Conservation (phyloP, 2,113 vertebrate genomes). For the Chaenogobius annularis region DNA sequence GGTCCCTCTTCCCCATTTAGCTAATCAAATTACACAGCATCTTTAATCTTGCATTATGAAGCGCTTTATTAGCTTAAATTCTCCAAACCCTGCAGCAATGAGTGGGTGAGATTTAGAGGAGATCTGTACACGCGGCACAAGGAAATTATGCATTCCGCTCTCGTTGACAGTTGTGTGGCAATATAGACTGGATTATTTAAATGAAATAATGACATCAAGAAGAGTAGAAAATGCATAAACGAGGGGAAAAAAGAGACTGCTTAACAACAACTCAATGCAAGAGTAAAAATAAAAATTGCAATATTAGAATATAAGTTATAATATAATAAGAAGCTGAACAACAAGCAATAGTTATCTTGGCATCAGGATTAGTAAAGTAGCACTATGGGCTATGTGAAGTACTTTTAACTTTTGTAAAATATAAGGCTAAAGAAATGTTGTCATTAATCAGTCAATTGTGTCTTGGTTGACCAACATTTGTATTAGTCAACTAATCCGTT, state of each 20-base stretch:
- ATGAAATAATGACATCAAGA: neutral
- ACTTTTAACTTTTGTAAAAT: too few relatives aligned
- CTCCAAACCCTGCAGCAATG: constrained; percentile 64
- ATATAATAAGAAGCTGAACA: neutral
- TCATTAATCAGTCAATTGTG: too few relatives aligned
- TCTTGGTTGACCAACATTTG: too few relatives aligned
- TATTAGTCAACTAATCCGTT: too few relatives aligned
- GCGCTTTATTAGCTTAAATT: constrained; percentile 73
- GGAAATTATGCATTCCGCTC: constrained; percentile 32
- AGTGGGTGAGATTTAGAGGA: constrained; percentile 66
- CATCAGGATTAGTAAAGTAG: neutral
- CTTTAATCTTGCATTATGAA: constrained; percentile 77
- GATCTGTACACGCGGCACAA: constrained; percentile 41
- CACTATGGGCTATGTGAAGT: neutral
- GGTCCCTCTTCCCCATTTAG: constrained; percentile 63
- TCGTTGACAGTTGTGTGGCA: constrained; percentile 38
- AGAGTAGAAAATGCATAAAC: neutral
- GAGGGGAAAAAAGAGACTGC: too few relatives aligned
- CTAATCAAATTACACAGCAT: constrained; percentile 76
- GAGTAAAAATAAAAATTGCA: neutral
- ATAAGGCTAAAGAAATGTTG: too few relatives aligned
- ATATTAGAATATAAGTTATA: neutral
- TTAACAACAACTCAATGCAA: neutral
- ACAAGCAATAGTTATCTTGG: neutral
- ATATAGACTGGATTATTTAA: neutral